Evolutionary conservation across 2,113 vertebrate genomes (phyloP).

Genomic region (Willisornis vidua): DNA sequence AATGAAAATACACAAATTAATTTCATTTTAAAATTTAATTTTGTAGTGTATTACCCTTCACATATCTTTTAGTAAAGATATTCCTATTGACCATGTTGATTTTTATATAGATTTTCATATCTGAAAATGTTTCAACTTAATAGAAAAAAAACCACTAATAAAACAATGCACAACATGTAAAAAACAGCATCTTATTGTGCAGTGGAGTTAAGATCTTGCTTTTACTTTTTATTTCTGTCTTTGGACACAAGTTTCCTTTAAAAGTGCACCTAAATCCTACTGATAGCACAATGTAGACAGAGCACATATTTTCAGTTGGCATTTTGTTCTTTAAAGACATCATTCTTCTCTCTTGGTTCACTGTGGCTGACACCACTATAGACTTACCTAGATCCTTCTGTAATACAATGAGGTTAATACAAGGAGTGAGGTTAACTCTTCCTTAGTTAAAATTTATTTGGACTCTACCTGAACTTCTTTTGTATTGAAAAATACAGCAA

Average conservation of each 20-base stretch:
- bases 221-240: background rate
- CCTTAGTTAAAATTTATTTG: background rate
- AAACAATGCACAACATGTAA: background rate
- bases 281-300: background rate
- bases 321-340: background rate
- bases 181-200: background rate
- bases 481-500: background rate
- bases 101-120: background rate
- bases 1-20: background rate
- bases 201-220: background rate
- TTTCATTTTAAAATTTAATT: background rate
- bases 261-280: background rate
- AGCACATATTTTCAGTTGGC: background rate
- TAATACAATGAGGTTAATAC: background rate
- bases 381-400: background rate
- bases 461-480: background rate
- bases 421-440: background rate
- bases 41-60: background rate
- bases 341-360: background rate
- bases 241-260: background rate
- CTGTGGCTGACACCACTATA: background rate
- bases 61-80: background rate
- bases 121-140: background rate
- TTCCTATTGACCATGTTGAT: background rate
- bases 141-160: background rate